Evolutionary conservation across 1,140 invertebrate genomes (phyloP), one percentile per base, ranked within the genome.

Genomic region (Atta colombica): DNA sequence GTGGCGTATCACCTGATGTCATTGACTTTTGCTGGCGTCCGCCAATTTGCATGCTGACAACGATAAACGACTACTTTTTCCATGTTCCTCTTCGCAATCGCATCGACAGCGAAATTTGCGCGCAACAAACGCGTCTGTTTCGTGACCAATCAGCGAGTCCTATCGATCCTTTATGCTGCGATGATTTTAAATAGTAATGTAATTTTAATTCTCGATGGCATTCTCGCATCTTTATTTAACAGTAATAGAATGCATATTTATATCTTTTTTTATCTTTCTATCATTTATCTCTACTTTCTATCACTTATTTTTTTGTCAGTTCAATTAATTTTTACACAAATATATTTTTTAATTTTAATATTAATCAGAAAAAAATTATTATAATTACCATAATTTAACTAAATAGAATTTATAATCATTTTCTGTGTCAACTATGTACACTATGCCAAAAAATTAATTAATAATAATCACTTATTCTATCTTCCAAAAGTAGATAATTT

Each of bases 41-140:
- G 65, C 65, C 49, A 81, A 90, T 90, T 90, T 88, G 86, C 77
- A 88, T 90, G 72, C 49, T 88, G 86, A 90, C 78, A 78, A 85
- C 85, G 53, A 90, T 81, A 78, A 86, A 45, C 39, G 53, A 18
- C 49, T 18, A 61, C 63, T 28, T 88, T 61, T 81, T 61, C 49
- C 74, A 51, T 49, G 61, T 51, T 82, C 53, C 16, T 66, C 85
- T 16, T 25, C 31, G 55, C 74, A 35, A 77, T 60, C 55, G 74
- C 35, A 60, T 58, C 55, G 53, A 77, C 55, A 61, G 55, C 74
- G 35, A 77, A 77, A 77, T 77, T 78, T 78, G 16, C 10, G 25
- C 77, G 10, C n/a, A 18, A 21, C 25, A 12, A 35, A 31, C 18
- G 58, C 58, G 25, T 18, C 25, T 18, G 45, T 45, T 25, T 18